phyloP scores from a whole-genome alignment of 2,888 invertebrate genomes.

The Archips xylosteana region DNA sequence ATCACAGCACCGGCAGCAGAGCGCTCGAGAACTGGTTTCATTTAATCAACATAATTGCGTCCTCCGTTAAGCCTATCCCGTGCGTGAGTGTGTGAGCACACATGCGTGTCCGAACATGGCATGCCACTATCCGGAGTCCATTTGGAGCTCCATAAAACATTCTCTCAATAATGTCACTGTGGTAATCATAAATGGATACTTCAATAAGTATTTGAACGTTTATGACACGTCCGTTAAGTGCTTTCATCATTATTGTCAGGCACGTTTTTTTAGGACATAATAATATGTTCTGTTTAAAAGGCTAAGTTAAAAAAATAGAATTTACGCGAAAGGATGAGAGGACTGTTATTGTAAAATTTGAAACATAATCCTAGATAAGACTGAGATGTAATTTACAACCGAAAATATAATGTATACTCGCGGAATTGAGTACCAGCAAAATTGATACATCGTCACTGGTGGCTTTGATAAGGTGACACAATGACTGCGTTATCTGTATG shows the following conservation, averaged over 20 bases:
- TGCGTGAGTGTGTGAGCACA: slow-evolving; percentile 58
- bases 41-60: slow-evolving; percentile 84
- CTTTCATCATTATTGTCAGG: neutral
- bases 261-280: neutral
- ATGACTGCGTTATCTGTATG: slow-evolving; percentile 66
- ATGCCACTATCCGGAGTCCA: slow-evolving; percentile 39
- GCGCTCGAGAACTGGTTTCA: slow-evolving; percentile 77
- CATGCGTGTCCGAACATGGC: slow-evolving; percentile 48
- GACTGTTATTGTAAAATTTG: too few species aligned
- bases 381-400: neutral
- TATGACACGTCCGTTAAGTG: slow-evolving; percentile 1
- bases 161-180: slow-evolving; percentile 35
- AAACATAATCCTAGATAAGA: too few species aligned
- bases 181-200: slow-evolving; percentile 26
- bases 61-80: slow-evolving; percentile 79
- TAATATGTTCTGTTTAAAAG: too few species aligned
- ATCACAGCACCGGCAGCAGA: slow-evolving; percentile 62
- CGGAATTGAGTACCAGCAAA: slow-evolving; percentile 27
- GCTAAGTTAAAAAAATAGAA: too few species aligned
- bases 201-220: slow-evolving; percentile 20
- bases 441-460: slow-evolving; percentile 53
- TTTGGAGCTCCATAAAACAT: slow-evolving; percentile 39
- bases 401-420: slow-evolving; percentile 7
- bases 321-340: too few species aligned
- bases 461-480: slow-evolving; percentile 68